Percentiles rank a stretch among this genome's conserved stretches.
phyloP scores from a whole-genome alignment of 2,113 vertebrate genomes.

The Edolisoma coerulescens region DNA sequence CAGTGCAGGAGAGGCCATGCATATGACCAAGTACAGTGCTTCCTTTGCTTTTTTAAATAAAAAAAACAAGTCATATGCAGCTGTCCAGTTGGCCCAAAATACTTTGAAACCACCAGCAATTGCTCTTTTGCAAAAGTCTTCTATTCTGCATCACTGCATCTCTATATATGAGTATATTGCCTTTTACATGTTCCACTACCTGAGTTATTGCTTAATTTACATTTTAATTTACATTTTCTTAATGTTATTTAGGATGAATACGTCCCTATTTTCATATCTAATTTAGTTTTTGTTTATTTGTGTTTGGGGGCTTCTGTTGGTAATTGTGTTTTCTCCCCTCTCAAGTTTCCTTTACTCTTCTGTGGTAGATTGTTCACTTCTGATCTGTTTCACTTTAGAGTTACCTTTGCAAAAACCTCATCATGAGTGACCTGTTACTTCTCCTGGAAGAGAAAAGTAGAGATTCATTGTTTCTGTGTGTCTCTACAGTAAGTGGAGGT shows the following conservation, averaged over 20 bases:
- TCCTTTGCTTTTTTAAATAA: not conserved
- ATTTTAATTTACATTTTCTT: not conserved
- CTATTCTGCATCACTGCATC: not conserved
- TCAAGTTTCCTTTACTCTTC: not conserved
- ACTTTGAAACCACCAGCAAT: not conserved
- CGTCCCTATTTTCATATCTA: not conserved
- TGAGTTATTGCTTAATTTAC: constrained; percentile 17
- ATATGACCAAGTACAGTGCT: not conserved
- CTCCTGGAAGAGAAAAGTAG: not conserved
- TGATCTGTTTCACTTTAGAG: not conserved
- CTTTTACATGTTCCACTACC: not conserved
- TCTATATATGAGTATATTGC: not conserved
- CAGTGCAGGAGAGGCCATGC: not conserved
- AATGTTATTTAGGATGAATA: not conserved
- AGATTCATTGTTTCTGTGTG: not conserved
- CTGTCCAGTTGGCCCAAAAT: not conserved
- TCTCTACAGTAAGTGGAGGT: not conserved
- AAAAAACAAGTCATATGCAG: not conserved
- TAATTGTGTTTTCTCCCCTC: not conserved
- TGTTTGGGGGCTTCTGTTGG: not conserved
- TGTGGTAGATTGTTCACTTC: not conserved
- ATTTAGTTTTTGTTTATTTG: not conserved
- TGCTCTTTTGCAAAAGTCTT: not conserved
- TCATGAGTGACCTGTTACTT: not conserved
- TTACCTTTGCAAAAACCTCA: not conserved